Base-by-base conservation (phyloP, 2,888 invertebrate species). In the Acanthosepion esculentum region DNA sequence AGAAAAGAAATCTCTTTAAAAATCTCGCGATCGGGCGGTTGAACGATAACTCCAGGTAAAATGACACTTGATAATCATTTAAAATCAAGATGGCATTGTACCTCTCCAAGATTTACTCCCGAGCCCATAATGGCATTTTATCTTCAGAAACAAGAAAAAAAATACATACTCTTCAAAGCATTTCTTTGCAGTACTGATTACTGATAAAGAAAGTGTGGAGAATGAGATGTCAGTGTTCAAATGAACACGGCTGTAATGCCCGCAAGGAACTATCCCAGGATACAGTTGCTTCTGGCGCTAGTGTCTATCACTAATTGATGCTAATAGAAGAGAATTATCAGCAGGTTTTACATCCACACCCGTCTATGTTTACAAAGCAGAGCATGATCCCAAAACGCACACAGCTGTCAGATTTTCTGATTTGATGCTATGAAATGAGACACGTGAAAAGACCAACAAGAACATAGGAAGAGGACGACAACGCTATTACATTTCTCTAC, bases 291-390 rank as follows among this genome's bases (percentile, higher is more conserved):
- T 78, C 29, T n/a, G 78, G 78, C 12, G 29, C 12, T 78, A 78
- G n/a, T 78, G 78, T 78, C 78, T 78, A 78, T 78, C n/a, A 78
- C n/a, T 78, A 78, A 78, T 78, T 78, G 78, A 78, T 78, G 29
- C 29, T 78, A n/a, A 78, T 78, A 78, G 78, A 78, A n/a, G 10
- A 78, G 78, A 78, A 78, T n/a, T 78, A 78, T 78, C n/a, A n/a
- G 29, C 12, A 78, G n/a, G 29, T 78, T 78, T 78, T 78, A n/a
- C 78, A 78, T n/a, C 8, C 29, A 78, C 8, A 8, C 41, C 78
- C 15, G 59, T 23, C 29, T 78, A 78, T 12, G 78, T n/a, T 29
- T 8, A 78, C 78, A 78, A 78, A n/a, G n/a, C 10, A 78, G n/a
- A 15, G n/a, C 29, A 78, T 78, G 29, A 78, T n/a, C 78, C n/a